Evolutionary conservation across 1,140 invertebrate species (phyloP).

Genomic region (Bilobella aurantiaca): DNA sequence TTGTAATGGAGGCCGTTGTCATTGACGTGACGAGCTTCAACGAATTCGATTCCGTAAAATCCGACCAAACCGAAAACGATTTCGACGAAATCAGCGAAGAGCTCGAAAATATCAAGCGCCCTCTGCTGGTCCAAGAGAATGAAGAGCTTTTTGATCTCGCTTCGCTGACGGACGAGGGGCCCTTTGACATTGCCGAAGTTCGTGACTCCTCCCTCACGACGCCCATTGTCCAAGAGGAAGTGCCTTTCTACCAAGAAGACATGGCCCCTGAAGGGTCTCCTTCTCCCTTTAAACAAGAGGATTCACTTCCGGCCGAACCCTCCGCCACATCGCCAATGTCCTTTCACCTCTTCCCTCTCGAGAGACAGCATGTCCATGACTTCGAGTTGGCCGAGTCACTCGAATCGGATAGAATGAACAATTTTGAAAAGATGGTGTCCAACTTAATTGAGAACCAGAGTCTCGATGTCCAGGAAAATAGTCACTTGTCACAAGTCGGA

Average conservation of each 20-base stretch:
- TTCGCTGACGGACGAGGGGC: background rate
- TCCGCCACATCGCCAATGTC: background rate
- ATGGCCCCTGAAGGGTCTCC: background rate
- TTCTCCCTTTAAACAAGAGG: background rate
- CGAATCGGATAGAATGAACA: background rate
- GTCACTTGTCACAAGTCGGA: background rate
- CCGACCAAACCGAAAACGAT: slow-evolving; percentile 23
- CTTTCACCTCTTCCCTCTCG: slow-evolving; percentile 4
- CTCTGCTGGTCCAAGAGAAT: slow-evolving; percentile 45
- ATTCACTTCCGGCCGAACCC: background rate
- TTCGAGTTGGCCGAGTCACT: slow-evolving; percentile 1
- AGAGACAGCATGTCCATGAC: background rate
- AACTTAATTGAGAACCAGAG: background rate
- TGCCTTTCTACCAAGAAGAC: background rate
- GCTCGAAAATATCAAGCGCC: slow-evolving; percentile 6
- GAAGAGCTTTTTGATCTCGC: slow-evolving; percentile 48
- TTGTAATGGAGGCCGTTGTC: slow-evolving; percentile 79
- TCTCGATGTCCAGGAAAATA: background rate
- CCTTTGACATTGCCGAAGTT: slow-evolving; percentile 1
- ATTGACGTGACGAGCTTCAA: slow-evolving; percentile 61
- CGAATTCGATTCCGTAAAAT: slow-evolving; percentile 53
- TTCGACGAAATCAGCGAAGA: slow-evolving; percentile 2
- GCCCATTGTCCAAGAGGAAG: background rate
- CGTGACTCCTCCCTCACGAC: slow-evolving; percentile 1
- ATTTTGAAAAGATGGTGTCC: background rate